Percentiles rank a stretch among this genome's conserved stretches.
These are phyloP conservation scores for Heliconius himera DNA, from an alignment of 1,140 invertebrate species.

Conservation along the genomic window DNA sequence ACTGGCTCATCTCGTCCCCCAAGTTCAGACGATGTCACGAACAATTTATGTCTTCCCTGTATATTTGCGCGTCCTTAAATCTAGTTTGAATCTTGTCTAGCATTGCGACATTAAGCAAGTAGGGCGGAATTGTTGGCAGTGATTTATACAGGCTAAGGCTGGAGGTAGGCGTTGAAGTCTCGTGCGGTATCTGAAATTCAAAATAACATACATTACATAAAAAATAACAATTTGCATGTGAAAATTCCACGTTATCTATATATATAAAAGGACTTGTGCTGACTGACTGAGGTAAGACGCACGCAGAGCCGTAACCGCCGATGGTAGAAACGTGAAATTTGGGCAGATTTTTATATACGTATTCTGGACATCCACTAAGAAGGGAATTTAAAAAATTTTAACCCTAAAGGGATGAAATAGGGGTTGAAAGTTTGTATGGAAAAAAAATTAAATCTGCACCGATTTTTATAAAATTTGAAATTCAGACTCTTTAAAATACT, in stretches of 20 bases:
- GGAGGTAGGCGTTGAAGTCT: conserved; percentile 56
- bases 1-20: conserved; percentile 64
- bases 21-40: conserved; percentile 58
- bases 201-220: conserved; percentile 27
- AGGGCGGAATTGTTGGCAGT: conserved; percentile 79
- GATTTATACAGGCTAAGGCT: conserved; percentile 65
- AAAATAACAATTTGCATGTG: not conserved
- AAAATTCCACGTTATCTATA: not conserved
- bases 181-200: conserved; percentile 58
- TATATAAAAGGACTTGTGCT: no score
- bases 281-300: no score
- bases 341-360: no score
- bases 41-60: conserved; percentile 45
- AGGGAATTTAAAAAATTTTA: no score
- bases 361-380: no score
- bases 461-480: no score
- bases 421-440: no score
- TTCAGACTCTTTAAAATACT: no score
- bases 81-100: conserved; percentile 63
- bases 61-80: conserved; percentile 52
- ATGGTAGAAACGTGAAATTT: no score
- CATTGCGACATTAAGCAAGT: conserved; percentile 72
- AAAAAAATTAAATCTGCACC: no score
- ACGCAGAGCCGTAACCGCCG: no score
- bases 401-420: no score